phyloP scores from a whole-genome alignment of 2,113 vertebrate species.

The Corythoichthys haematopterus region DNA sequence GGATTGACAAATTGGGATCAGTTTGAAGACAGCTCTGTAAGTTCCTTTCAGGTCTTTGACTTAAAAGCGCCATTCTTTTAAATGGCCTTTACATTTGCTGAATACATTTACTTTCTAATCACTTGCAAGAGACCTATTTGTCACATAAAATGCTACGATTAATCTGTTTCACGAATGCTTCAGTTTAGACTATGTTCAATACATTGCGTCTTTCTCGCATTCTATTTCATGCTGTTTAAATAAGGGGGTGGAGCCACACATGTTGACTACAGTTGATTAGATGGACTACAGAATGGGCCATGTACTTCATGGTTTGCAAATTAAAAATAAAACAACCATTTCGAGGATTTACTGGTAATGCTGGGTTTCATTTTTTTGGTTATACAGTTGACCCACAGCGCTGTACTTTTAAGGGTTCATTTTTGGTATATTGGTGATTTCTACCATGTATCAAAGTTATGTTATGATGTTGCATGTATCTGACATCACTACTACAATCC shows the following conservation, averaged over 20 bases:
- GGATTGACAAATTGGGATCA: slow-evolving; percentile 15
- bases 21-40: slow-evolving; percentile 70
- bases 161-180: neutral
- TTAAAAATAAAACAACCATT: neutral
- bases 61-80: neutral
- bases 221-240: neutral
- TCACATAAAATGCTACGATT: neutral
- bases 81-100: neutral
- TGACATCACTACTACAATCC: neutral
- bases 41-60: slow-evolving; percentile 17
- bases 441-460: neutral
- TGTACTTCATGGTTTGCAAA: too few species aligned
- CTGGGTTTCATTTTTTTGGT: neutral
- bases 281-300: too few species aligned
- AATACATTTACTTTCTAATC: neutral
- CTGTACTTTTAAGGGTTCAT: neutral
- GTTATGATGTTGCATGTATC: neutral
- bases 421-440: neutral
- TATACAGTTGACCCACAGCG: neutral
- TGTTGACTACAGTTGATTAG: too few species aligned
- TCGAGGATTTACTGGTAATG: neutral
- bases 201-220: neutral
- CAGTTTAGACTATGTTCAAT: neutral
- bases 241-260: neutral
- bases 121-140: neutral